Base-by-base conservation (phyloP, 1,140 invertebrate species). In the Glomeris maerens region DNA sequence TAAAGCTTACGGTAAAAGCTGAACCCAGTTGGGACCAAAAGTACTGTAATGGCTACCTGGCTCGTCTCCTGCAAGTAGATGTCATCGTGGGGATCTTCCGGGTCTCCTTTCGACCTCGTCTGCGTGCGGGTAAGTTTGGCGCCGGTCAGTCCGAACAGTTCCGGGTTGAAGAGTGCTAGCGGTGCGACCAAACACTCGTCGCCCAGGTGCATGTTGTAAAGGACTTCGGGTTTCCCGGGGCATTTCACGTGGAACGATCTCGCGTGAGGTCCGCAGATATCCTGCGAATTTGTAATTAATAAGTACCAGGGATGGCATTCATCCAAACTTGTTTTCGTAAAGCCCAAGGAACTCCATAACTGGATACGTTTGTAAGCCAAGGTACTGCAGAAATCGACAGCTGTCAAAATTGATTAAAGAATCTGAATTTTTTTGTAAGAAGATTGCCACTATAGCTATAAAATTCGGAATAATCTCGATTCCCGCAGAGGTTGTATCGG, bases 151-250 rank as follows among this genome's bases (percentile, higher is more conserved):
- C 79, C 82, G 25, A 94, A 77, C 47, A 94, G 66, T 67, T 93
- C 88, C 1, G 89, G 88, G 62, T 84, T 80, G 62, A 95, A 95
- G 31, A 92, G 66, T 54, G 84, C 79, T 3, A 95, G 63, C 0
- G 90, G 86, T 20, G 90, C 87, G 49, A 95, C 78, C n/a, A 94
- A 78, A 60, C 83, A 81, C 67, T 96, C 91, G 71, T 95, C 91
- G 1, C 87, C 91, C 27, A 94, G 78, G 75, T 90, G 75, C 20
- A 79, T 69, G 0, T 80, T 84, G 62, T 85, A 92, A 55, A 81
- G 80, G 46, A 80, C 72, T 23, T 76, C 73, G n/a, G 76, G 68
- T 57, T 76, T 69, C 27, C 77, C 76, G 1, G 84, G 84, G 58
- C 81, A 78, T 59, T 79, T 78, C 17, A 90, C 76, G 22, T 77